Evolutionary conservation across 2,797 vertebrate species (phyloP).

Genomic region (Calcarius lapponicus): DNA sequence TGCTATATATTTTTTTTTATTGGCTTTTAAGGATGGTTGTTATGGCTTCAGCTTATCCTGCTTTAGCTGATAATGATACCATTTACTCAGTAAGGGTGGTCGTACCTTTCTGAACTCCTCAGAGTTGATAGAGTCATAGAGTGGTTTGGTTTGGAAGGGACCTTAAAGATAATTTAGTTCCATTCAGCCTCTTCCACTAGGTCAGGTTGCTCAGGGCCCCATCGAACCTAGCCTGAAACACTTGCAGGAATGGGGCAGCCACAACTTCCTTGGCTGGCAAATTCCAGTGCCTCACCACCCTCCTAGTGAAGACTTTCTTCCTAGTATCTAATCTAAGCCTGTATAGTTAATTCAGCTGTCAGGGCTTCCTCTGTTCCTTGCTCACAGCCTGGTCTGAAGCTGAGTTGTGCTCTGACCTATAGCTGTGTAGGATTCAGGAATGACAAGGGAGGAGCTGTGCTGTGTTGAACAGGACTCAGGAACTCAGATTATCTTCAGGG

Average conservation of each 20-base stretch:
- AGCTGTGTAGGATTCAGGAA: neutral
- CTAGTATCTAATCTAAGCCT: neutral
- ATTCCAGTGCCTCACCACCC: neutral
- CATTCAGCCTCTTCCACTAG: neutral
- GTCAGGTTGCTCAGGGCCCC: neutral
- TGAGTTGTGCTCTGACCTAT: neutral
- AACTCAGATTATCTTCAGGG: neutral
- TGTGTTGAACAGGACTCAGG: neutral
- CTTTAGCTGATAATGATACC: neutral
- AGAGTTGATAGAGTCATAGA: neutral
- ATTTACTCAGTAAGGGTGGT: neutral
- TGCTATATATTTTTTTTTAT: neutral
- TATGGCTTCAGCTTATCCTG: neutral
- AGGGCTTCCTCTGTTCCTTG: neutral
- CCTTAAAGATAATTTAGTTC: neutral
- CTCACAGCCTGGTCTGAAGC: neutral
- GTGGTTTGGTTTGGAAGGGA: neutral
- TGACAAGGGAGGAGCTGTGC: fast-evolving
- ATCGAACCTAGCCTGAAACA: no score
- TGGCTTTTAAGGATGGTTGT: neutral
- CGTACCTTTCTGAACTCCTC: neutral
- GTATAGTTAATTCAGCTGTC: neutral
- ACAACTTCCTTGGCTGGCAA: neutral
- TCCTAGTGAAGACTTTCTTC: neutral
- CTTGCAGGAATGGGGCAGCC: neutral